phyloP scores from a whole-genome alignment of 2,888 invertebrate species.

The Lepas anatifera region DNA sequence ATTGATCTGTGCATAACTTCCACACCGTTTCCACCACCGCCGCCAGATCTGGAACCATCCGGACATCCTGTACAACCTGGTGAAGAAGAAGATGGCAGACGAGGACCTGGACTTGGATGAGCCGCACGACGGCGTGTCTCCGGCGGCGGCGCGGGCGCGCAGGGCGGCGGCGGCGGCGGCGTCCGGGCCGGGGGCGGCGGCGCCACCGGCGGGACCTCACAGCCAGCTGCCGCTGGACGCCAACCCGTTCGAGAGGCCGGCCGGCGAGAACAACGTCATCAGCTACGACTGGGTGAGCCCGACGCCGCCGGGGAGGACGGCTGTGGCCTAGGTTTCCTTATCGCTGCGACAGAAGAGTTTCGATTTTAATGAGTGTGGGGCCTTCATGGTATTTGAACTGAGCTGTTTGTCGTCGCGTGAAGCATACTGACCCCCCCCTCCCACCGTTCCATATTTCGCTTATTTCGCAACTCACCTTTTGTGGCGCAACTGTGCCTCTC shows the following conservation, averaged over 20 bases:
- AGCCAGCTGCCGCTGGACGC: background rate
- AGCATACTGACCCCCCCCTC: too few species aligned
- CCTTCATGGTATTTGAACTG: too few species aligned
- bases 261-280: slow-evolving; percentile 27
- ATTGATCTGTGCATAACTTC: too few species aligned
- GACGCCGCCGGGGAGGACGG: too few species aligned
- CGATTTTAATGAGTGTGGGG: too few species aligned
- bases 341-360: too few species aligned
- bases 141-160: slow-evolving; percentile 13
- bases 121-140: slow-evolving; percentile 8
- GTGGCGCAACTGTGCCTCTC: too few species aligned
- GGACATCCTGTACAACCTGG: slow-evolving; percentile 75
- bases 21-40: too few species aligned
- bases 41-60: slow-evolving; percentile 89
- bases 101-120: slow-evolving; percentile 74
- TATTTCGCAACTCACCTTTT: too few species aligned
- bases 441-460: too few species aligned
- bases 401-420: too few species aligned
- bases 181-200: background rate
- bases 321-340: too few species aligned
- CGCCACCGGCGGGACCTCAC: background rate
- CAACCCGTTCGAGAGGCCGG: slow-evolving; percentile 8
- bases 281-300: slow-evolving; percentile 22
- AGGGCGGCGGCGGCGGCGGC: background rate
- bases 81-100: slow-evolving; percentile 62